Evolutionary conservation across 2,888 invertebrate genomes (phyloP).

Genomic region (Baccha elongata): DNA sequence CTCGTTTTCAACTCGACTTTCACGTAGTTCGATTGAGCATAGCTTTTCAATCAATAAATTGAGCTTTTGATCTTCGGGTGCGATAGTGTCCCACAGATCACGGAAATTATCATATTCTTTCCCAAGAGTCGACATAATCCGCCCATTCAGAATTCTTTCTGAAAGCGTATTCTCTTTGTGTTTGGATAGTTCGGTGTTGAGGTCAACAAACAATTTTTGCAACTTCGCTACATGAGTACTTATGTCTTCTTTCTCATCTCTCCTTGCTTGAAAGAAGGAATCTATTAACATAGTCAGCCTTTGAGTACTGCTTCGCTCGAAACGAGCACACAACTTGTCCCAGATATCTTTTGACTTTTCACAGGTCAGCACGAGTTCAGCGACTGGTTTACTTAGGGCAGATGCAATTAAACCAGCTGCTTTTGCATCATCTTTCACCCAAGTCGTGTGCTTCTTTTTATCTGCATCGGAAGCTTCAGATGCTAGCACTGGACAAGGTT

Average conservation of each 20-base stretch:
- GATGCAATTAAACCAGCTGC: slow-evolving; percentile 24
- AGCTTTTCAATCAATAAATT: slow-evolving; percentile 29
- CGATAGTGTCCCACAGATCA: slow-evolving; percentile 27
- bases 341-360: no score
- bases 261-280: slow-evolving; percentile 14
- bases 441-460: slow-evolving; percentile 7
- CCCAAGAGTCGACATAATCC: slow-evolving; percentile 27
- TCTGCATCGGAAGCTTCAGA: slow-evolving; percentile 4
- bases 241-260: slow-evolving; percentile 26
- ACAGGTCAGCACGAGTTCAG: slow-evolving; percentile 28
- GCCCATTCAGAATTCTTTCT: slow-evolving; percentile 17
- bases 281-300: slow-evolving; percentile 20
- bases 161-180: slow-evolving; percentile 30
- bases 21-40: slow-evolving; percentile 24
- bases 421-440: slow-evolving; percentile 22
- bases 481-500: not conserved
- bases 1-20: slow-evolving; percentile 1
- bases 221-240: slow-evolving; percentile 22
- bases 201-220: slow-evolving; percentile 23
- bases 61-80: slow-evolving; percentile 14
- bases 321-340: slow-evolving; percentile 22
- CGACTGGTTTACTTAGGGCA: slow-evolving; percentile 22
- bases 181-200: slow-evolving; percentile 11
- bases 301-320: slow-evolving; percentile 27
- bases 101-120: slow-evolving; percentile 15